Conservation (phyloP, 2,888 invertebrate genomes). For the Stenodema calcarata region DNA sequence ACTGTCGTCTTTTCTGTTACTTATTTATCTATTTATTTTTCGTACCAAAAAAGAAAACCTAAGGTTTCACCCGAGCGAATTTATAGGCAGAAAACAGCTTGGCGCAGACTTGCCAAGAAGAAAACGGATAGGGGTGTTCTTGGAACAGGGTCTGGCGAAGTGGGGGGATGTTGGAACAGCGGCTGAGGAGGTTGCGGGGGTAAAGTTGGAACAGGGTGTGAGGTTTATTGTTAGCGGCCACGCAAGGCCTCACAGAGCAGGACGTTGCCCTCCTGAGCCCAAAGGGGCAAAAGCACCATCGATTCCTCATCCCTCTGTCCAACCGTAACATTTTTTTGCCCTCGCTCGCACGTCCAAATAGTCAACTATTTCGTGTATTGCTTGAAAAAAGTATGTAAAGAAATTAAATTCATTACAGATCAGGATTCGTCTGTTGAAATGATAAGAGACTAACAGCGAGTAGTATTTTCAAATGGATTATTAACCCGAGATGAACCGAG, state of each 20-base stretch:
- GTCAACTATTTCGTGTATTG: too few species aligned
- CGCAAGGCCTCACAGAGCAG: neutral
- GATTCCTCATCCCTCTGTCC: slow-evolving; percentile 8
- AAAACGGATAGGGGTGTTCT: neutral
- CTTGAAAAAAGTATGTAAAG: too few species aligned
- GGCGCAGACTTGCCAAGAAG: neutral
- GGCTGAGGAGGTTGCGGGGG: neutral
- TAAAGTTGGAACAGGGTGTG: neutral
- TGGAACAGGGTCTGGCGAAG: neutral
- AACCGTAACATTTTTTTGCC: too few species aligned
- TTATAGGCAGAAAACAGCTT: neutral
- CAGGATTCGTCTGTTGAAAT: too few species aligned
- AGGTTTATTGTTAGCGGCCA: slow-evolving; percentile 31
- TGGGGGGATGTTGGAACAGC: neutral
- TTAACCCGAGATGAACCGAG: too few species aligned
- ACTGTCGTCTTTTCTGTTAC: too few species aligned
- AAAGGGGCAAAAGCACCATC: slow-evolving; percentile 28
- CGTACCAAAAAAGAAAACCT: too few species aligned
- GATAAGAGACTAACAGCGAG: too few species aligned
- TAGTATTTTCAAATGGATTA: too few species aligned
- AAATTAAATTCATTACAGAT: too few species aligned
- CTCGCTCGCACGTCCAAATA: too few species aligned
- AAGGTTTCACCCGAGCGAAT: neutral
- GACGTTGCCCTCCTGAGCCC: slow-evolving; percentile 25
- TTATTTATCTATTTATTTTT: too few species aligned